A percentile compares a stretch with the other conserved stretches of the same genome.
phyloP scores from a whole-genome alignment of 37 sponge, comb jelly and placozoan species.

The Chondrosia reniformis region DNA sequence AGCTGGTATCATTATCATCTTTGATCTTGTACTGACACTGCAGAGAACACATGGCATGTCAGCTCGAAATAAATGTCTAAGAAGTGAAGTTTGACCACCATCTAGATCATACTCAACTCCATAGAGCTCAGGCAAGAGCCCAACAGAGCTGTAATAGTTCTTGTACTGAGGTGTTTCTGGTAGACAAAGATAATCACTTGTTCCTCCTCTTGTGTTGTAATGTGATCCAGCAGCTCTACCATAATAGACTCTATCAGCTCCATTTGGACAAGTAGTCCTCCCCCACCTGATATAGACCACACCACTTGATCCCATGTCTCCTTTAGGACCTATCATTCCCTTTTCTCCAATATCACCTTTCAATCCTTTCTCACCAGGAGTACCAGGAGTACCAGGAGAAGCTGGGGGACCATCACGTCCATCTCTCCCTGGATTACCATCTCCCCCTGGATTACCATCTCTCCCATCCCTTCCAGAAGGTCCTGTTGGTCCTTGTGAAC shows the following conservation, averaged over 20 bases:
- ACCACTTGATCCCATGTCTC: background rate
- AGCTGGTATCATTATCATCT: conserved; percentile 10
- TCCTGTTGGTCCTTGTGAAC: too few species aligned
- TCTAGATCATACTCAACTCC: conserved; percentile 23
- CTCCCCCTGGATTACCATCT: background rate
- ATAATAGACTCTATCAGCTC: background rate
- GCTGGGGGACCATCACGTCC: background rate
- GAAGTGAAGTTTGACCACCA: background rate
- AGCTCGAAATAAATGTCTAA: background rate
- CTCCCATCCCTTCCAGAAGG: background rate
- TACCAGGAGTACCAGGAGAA: too few species aligned
- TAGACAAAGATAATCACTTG: conserved; percentile 22
- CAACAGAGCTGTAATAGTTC: background rate
- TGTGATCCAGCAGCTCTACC: conserved; percentile 11
- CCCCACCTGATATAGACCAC: conserved; percentile 23
- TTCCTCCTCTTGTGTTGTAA: background rate
- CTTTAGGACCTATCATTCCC: background rate
- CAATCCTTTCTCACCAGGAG: background rate
- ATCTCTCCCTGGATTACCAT: background rate
- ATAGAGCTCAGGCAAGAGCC: background rate
- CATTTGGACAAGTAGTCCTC: background rate
- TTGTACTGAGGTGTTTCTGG: conserved; percentile 21
- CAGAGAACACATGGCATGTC: conserved; percentile 30
- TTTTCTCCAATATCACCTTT: background rate
- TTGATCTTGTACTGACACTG: background rate